Evolutionary conservation across 2,888 invertebrate species (phyloP), one percentile per base, ranked within the genome.

Genomic region (Aleiodes testaceus): DNA sequence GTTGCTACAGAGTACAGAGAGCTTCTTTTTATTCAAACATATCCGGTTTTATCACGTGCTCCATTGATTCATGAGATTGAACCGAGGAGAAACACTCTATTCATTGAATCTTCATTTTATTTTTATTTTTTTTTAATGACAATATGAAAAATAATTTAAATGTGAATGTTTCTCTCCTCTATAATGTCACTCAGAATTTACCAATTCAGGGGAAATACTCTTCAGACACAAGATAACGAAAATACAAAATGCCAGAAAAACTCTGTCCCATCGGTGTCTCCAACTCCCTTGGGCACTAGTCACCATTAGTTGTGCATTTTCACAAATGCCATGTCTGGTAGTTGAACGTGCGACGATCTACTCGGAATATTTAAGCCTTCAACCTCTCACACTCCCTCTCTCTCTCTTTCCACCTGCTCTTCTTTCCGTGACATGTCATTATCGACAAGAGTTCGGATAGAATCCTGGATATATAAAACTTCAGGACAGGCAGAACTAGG

Each of bases 401-500:
- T 22, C 22, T 22, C 36, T 30, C 59, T 59, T 36, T 14, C 36
- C 30, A 36, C 36, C 55, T 16, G 55, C 36, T 14, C 18, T 36
- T 18, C 36, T 59, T 42, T 42, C 42, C n/a, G 59, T 36, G 59
- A 59, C 59, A 45, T 63, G 45, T 63, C 45, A 63, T 63, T 63
- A 63, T 63, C 63, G 63, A 63, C 63, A 63, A 44, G 45, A 61
- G 47, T 18, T 36, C 16, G 12, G 36, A 61, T 20, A 55, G 30
- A 55, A 26, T 30, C 55, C 45, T 45, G n/a, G 26, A 55, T 14
- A n/a, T 45, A 45, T 47, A 63, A 63, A 63, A 63, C 63, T 63
- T 47, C 5, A 45, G 45, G 20, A 63, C 45, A 63, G 63, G 45
- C 63, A 63, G 44, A 63, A 63, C 45, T 45, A 63, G 63, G 63